Evolutionary conservation across 2,113 vertebrate genomes (phyloP), one percentile per base, ranked within the genome.

Genomic region (Chaetodon trifascialis): DNA sequence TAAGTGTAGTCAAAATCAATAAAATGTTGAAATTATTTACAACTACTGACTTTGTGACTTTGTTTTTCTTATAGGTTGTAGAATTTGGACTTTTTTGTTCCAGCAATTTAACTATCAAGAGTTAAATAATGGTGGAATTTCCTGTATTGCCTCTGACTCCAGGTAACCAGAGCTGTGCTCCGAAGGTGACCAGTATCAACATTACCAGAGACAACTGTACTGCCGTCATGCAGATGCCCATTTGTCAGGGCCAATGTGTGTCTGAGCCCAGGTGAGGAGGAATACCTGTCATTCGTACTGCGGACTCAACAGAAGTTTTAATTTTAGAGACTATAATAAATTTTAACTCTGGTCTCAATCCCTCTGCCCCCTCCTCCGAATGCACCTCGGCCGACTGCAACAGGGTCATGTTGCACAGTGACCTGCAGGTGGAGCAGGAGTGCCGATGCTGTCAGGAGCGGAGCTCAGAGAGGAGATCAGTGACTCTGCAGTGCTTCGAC

Each of bases 181-280:
- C 90, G 5, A 88, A 36, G 76, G 0, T 86, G 19, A 74, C 79
- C 52, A 80, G 3, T 1, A 34, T 90, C 23, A 89, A 58, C 55
- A 3, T 93, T 16, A 89, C 70, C 0, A 0, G 90, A 3, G 79
- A 72, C 9, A 60, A 84, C 63, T 95, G 94, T 44, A 77, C 52
- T 17, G 8, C 80, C 0, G 38, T 64, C 40, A 12, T 86, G 12
- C 30, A 80, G 54, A 65, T 94, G 1, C 88, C 94, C 36, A 72
- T 71, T 36, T 94, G 94, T 89, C 76, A 91, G 64, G 94, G 94
- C 15, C 73, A 89, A 0, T 95, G 94, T 84, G 52, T 19, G 5
- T 89, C 86, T 78, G 16, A 82, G 19, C 17, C 76, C 69, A 83
- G 92, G 94, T 93, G 67, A 91, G 88, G 77, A 2, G 0, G 63